Evolutionary conservation across 2,888 invertebrate species (phyloP), one percentile per base, ranked within the genome.

Genomic region (Cerastoderma edule): DNA sequence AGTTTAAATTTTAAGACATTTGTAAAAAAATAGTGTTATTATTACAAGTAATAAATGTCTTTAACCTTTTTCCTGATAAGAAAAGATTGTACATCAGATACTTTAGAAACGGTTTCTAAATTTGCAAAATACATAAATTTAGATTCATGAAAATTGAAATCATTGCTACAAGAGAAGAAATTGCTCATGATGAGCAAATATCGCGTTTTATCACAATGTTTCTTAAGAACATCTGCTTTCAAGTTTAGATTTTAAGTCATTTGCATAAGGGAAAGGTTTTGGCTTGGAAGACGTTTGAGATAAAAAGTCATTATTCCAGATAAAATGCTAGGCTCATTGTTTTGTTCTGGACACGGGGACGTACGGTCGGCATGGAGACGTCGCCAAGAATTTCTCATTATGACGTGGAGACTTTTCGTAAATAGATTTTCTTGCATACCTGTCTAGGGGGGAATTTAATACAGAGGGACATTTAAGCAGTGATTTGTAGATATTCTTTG

Each of bases 361-460:
- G 22, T 60, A 10, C 27, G 39, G 60, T 60, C 60, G 60, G 60
- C 60, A 60, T 60, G 33, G 60, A 19, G 60, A 60, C 60, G 39
- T 27, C 22, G 19, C 27, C 53, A 27, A n/a, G 53, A n/a, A 39
- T 3, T 32, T 56, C 32, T 56, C 32, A 32, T 32, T 56, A 32
- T 56, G 56, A 56, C 56, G n/a, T 56, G 24, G 53, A 53, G 27
- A 53, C 22, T 3, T 27, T 24, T 5, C n/a, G n/a, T n/a, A n/a
- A n/a, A n/a, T n/a, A n/a, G n/a, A n/a, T n/a, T n/a, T 53, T 53
- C 13, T 10, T 24, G 53, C 10, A 53, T 53, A 53, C 53, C 53
- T 53, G 53, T 53, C 27, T 22, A n/a, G 46, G 22, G 4, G 22
- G 46, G 46, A n/a, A 46, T 46, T 46, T 46, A 46, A 46, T 46